phyloP scores from a whole-genome alignment of 2,888 invertebrate genomes.

The Drosophila aldrichi region DNA sequence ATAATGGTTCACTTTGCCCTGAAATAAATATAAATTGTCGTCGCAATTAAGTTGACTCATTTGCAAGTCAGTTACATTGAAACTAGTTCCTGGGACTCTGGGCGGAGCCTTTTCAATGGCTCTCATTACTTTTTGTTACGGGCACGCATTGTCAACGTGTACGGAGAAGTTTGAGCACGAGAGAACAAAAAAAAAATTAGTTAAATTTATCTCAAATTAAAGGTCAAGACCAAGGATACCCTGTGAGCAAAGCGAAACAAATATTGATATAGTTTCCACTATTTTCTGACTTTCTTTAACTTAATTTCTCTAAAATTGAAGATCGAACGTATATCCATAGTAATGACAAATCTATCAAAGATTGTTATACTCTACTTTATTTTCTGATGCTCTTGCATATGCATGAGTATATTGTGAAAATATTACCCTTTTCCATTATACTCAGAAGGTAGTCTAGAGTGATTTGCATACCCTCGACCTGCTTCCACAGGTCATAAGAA shows the following conservation, averaged over 20 bases:
- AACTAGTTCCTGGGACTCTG: conserved; percentile 26
- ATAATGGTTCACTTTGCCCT: conserved; percentile 16
- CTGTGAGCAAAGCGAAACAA: background rate
- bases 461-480: background rate
- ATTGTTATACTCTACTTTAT: too few relatives aligned
- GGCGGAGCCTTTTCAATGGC: conserved; percentile 32
- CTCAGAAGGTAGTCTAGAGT: background rate
- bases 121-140: conserved; percentile 56
- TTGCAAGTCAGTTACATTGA: conserved; percentile 34
- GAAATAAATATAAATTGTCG: conserved; percentile 53
- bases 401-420: too few relatives aligned
- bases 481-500: conserved; percentile 2
- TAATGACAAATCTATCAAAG: too few relatives aligned
- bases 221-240: background rate
- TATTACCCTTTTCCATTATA: too few relatives aligned
- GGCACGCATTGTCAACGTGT: conserved; percentile 41
- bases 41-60: conserved; percentile 46
- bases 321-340: too few relatives aligned
- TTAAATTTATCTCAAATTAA: background rate
- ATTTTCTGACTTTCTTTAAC: too few relatives aligned
- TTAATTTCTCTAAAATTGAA: too few relatives aligned
- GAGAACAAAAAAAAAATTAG: background rate
- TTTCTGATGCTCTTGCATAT: too few relatives aligned
- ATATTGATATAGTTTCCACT: too few relatives aligned
- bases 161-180: conserved; percentile 25